phyloP scores from a whole-genome alignment of 1,140 invertebrate genomes.

The Dreissena polymorpha region DNA sequence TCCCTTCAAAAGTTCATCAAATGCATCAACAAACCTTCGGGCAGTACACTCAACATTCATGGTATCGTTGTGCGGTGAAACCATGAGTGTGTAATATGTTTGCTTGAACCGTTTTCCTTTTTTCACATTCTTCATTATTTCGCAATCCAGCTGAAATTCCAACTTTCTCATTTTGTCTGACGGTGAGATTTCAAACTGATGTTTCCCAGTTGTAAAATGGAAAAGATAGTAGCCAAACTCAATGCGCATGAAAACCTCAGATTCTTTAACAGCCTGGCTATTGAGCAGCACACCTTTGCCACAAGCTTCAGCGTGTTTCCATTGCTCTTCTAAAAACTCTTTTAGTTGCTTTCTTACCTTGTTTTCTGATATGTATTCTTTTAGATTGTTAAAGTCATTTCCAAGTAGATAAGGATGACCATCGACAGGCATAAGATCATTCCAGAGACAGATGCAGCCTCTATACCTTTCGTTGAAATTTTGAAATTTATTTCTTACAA shows the following conservation, averaged over 20 bases:
- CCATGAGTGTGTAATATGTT: conserved; percentile 13
- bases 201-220: conserved; percentile 41
- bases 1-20: conserved; percentile 37
- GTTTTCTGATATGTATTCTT: neutral
- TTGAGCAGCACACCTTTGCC: neutral
- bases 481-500: too few relatives aligned
- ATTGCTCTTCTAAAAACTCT: conserved; percentile 3
- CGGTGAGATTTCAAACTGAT: conserved; percentile 42
- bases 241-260: conserved; percentile 29
- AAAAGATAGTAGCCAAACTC: conserved; percentile 35
- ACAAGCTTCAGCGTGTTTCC: neutral
- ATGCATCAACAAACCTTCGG: conserved; percentile 60
- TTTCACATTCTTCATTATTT: neutral
- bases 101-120: neutral
- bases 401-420: neutral
- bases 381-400: neutral
- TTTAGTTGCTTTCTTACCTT: conserved; percentile 1
- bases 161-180: conserved; percentile 32
- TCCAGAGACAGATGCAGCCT: too few relatives aligned
- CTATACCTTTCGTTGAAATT: too few relatives aligned
- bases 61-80: conserved; percentile 30
- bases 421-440: conserved; percentile 28
- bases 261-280: neutral
- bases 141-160: conserved; percentile 29
- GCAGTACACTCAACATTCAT: conserved; percentile 51